Evolutionary conservation across 2,113 vertebrate species (phyloP), one percentile per base, ranked within the genome.

Genomic region (Stigmatopora argus): DNA sequence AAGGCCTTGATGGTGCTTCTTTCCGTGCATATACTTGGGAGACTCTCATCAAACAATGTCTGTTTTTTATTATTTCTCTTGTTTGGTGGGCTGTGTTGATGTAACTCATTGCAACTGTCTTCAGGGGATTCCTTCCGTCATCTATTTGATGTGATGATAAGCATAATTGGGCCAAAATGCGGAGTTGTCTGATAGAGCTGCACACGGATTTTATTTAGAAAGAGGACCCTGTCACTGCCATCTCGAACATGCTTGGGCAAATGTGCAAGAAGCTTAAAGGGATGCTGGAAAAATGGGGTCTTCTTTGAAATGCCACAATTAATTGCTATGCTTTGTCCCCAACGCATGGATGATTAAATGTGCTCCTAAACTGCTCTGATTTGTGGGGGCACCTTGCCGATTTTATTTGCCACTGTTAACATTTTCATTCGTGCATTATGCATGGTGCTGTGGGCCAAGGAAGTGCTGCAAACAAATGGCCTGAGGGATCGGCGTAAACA

Each of bases 361-460:
- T 89, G 88, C 89, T 90, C 87, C 89, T 91, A 90, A 90, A 90
- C 87, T 84, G 85, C 85, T 81, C 89, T 91, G 90, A 92, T 91
- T 91, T 91, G 89, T 90, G 89, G 87, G 90, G 91, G 90, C 90
- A 90, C 90, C 90, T 90, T 91, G 87, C 87, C 82, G 82, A 90
- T 91, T 91, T 91, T 92, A 90, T 91, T 90, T 90, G 90, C 89
- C 87, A 89, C 89, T 90, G 91, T 91, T 92, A 92, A 92, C 90
- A 91, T 92, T 92, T 92, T 90, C 88, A 86, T 89, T 84, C 87
- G 76, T 90, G 87, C 88, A 91, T 92, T 89, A 92, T 92, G 89
- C 87, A 92, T 91, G 87, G 83, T 82, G 86, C 88, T 88, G 85
- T 80, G 86, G 86, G 89, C 87, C 84, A 88, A 86, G 83, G 84